Evolutionary conservation across 2,113 vertebrate genomes (phyloP), one percentile per base, ranked within the genome.

Genomic region (Aleadryas rufinucha): DNA sequence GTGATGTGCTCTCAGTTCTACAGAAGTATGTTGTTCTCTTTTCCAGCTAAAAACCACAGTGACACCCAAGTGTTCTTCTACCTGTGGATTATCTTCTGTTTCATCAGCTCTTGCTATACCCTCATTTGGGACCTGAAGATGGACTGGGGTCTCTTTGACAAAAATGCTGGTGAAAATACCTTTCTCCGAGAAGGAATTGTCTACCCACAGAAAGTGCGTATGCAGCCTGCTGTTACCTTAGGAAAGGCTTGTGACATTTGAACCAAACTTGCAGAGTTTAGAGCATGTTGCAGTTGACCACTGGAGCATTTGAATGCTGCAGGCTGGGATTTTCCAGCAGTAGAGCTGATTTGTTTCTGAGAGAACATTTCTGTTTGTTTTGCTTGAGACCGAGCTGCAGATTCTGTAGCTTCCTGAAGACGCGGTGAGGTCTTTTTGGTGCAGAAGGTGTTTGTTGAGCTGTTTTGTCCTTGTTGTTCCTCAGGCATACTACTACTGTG

Each of bases 71-170:
- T 99, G 85, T 99, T 99, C 98, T 99, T 99, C 98, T 99, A 99
- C 98, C 98, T 99, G 98, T 99, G 99, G 98, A 98, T 99, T 52
- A 94, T 99, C 81, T 99, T 98, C 97, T 99, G 97, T 75, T 97
- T 98, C 84, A 97, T 99, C 98, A 99, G 99, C 97, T 99, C 99
- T 44, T 98, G 99, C 84, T 99, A 99, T 93, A 99, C 99, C 7
- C 99, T 99, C 61, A 99, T 99, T 97, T 99, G 99, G 99, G 99
- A 99, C 96, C 98, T 99, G 94, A 99, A 99, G 96, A 99, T 99
- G 99, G 99, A 99, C 97, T 99, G 99, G 99, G 99, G 99, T 71
- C 98, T 99, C 96, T 99, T 99, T 93, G 99, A 99, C 97, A 99
- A 98, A 45, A 99, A 99, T 41, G 99, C 99, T 24, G 99, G 99